Percentiles rank a stretch among this genome's conserved stretches.
Evolutionary conservation across 2,888 invertebrate genomes (phyloP).

Genomic region (Merodon equestris): DNA sequence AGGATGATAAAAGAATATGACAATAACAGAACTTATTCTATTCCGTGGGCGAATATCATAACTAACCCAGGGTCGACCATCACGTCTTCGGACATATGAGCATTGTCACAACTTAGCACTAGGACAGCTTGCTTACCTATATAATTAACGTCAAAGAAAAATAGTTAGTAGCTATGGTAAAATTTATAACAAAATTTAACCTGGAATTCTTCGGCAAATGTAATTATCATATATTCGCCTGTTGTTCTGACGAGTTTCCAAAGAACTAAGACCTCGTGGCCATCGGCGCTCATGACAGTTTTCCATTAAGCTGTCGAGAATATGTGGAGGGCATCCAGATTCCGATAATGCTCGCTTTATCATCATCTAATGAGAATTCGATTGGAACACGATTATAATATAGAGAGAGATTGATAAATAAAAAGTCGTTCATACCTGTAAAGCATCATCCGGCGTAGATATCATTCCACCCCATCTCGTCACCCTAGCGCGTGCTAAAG

Average conservation of each 20-base stretch:
- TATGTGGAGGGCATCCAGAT: slow-evolving; percentile 95
- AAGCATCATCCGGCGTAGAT: slow-evolving; percentile 96
- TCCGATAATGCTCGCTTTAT: slow-evolving; percentile 95
- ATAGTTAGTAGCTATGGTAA: background rate
- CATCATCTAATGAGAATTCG: slow-evolving; percentile 90
- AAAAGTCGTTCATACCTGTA: slow-evolving; percentile 83
- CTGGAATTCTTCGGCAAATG: slow-evolving; percentile 95
- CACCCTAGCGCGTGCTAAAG: slow-evolving; percentile 90
- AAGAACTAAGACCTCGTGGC: slow-evolving; percentile 94
- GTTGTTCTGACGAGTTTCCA: slow-evolving; percentile 96
- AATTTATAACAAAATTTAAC: slow-evolving; percentile 73
- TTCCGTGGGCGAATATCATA: slow-evolving; percentile 99
- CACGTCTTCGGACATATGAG: slow-evolving; percentile 96
- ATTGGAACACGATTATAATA: too few species aligned
- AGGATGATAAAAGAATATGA: too few species aligned
- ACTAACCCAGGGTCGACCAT: slow-evolving; percentile 97
- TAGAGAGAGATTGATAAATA: background rate
- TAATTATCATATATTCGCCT: slow-evolving; percentile 95
- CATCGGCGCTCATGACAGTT: slow-evolving; percentile 97
- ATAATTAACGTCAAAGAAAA: background rate
- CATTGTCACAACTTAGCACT: slow-evolving; percentile 95
- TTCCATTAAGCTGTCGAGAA: slow-evolving; percentile 96
- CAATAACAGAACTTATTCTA: slow-evolving; percentile 81
- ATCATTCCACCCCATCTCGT: slow-evolving; percentile 99
- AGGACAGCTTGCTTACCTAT: slow-evolving; percentile 97